These are phyloP conservation scores for Capromys pilorides DNA, from an alignment of 2,797 vertebrate genomes.

Conservation along the genomic window DNA sequence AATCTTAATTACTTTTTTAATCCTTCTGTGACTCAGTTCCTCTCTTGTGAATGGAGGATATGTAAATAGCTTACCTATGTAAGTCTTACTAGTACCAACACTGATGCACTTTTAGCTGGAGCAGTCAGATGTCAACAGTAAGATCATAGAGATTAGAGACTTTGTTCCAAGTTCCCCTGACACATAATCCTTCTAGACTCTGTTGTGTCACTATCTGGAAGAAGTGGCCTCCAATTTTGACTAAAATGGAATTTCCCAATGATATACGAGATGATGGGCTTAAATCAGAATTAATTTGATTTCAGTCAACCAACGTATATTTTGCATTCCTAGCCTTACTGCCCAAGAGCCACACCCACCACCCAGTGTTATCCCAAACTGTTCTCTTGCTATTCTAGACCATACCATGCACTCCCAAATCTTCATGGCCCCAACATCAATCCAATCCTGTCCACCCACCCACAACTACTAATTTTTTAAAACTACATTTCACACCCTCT, in stretches of 20 bases:
- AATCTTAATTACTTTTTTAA: neutral
- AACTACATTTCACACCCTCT: neutral
- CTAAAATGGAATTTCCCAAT: neutral
- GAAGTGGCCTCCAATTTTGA: neutral
- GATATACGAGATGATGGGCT: neutral
- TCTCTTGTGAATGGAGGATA: neutral
- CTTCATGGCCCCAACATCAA: neutral
- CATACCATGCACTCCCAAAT: neutral
- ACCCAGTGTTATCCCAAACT: neutral
- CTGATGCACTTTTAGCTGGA: fast-evolving
- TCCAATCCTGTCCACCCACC: neutral
- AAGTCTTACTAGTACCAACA: neutral
- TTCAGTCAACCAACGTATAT: neutral
- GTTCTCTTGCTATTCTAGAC: neutral
- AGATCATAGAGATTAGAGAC: neutral
- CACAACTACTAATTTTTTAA: neutral
- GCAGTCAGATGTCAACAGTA: neutral
- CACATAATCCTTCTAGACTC: neutral
- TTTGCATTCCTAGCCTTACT: neutral
- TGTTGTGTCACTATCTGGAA: neutral
- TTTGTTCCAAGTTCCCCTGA: neutral
- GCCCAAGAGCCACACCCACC: neutral
- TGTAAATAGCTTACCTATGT: neutral
- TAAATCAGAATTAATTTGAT: neutral
- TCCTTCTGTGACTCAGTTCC: neutral